A percentile compares a stretch with the other conserved stretches of the same genome.
Evolutionary conservation across 2,113 vertebrate species (phyloP).

Genomic region (Plectropomus leopardus): DNA sequence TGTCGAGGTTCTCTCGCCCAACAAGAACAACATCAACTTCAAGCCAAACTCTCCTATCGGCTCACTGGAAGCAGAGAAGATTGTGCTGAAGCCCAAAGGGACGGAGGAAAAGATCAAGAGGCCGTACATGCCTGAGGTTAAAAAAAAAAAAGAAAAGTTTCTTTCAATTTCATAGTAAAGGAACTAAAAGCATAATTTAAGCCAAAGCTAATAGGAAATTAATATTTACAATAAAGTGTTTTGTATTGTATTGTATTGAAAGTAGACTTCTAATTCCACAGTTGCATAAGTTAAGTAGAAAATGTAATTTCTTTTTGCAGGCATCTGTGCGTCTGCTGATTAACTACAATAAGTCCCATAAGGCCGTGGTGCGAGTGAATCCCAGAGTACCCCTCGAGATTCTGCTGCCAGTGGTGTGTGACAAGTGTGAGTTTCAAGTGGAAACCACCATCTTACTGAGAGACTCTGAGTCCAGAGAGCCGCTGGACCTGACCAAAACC

Average conservation of each 20-base stretch:
- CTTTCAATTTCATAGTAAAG: neutral
- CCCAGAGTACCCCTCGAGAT: constrained; percentile 89
- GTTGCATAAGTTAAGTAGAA: neutral
- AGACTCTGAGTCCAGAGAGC: constrained; percentile 86
- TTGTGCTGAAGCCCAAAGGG: constrained; percentile 91
- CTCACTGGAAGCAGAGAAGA: constrained; percentile 90
- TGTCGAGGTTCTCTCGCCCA: constrained; percentile 90
- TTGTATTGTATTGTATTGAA: neutral
- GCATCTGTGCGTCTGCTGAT: constrained; percentile 93
- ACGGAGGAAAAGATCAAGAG: constrained; percentile 87
- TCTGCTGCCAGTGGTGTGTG: constrained; percentile 87
- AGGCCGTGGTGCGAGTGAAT: constrained; percentile 92
- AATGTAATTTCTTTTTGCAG: constrained; percentile 76
- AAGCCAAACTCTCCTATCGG: constrained; percentile 95
- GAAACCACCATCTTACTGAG: constrained; percentile 87
- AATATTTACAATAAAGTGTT: too few species aligned
- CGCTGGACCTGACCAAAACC: constrained; percentile 89
- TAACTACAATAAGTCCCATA: constrained; percentile 95
- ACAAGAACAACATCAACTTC: constrained; percentile 90
- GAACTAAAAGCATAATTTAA: neutral
- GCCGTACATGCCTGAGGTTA: constrained; percentile 93
- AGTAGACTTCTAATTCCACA: neutral
- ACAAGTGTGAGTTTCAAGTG: constrained; percentile 93
- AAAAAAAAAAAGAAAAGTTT: neutral
- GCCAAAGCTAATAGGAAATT: neutral